Evolutionary conservation across 1,140 invertebrate species (phyloP), one percentile per base, ranked within the genome.

Genomic region (Tachypleus tridentatus): DNA sequence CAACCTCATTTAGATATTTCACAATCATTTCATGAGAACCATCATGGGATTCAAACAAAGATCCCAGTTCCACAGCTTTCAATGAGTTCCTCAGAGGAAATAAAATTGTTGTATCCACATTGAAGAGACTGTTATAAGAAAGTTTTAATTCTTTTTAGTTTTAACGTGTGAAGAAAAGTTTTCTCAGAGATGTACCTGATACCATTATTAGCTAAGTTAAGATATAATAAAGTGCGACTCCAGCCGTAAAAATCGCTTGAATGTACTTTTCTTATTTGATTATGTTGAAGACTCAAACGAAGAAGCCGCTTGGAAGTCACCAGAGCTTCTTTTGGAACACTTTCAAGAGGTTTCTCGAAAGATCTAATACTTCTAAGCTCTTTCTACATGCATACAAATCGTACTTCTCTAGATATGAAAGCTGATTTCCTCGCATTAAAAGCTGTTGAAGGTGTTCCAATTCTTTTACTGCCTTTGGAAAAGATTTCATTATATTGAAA

Each of bases 211-310:
- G 88, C 82, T 59, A 95, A 77, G 58, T 91, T 81, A 10, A 95
- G 80, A 61, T 89, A 92, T 70, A 86, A 85, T n/a, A 94, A 77
- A 71, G 84, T 86, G 49, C 82, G 81, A 9, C 86, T 88, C 89
- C 90, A 93, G n/a, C 83, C 81, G 48, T 74, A 73, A 71, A 93
- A 91, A 72, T 90, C 87, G 53, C 83, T 83, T 8, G 84, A 80
- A 58, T 82, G 80, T 60, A 94, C 82, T 70, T 86, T 83, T 49
- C 82, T 80, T 70, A 94, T 91, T 69, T 83, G 84, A 74, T 94
- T 94, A 73, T 93, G 91, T 51, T 88, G 89, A 64, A 93, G 82
- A 77, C 93, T 92, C 58, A 94, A 80, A 76, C 91, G 89, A 9
- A 86, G 80, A 57, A 94, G 78, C 65, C 81, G 83, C 4, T 82